Conservation (phyloP, 2,797 vertebrate species). For the Xyrichtys novacula region DNA sequence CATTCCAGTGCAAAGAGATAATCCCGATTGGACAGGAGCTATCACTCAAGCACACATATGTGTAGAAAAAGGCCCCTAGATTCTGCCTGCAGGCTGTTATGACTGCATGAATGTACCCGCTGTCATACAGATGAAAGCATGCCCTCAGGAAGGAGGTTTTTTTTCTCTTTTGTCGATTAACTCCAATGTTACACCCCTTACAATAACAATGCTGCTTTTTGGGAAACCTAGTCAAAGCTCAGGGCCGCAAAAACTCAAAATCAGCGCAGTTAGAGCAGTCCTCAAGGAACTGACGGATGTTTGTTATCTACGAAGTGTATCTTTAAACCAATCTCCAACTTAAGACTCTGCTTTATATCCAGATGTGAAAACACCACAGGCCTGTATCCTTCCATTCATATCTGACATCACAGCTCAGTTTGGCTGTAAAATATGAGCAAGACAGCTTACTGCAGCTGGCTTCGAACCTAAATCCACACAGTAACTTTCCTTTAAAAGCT, state of each 20-base stretch:
- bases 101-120: constrained; percentile 79
- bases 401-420: constrained; percentile 38
- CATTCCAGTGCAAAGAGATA: constrained; percentile 79
- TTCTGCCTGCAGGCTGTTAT: constrained; percentile 80
- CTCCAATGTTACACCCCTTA: constrained; percentile 83
- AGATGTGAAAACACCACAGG: constrained; percentile 43
- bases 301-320: constrained; percentile 39
- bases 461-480: constrained; percentile 57
- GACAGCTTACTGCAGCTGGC: constrained; percentile 48
- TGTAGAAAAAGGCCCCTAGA: constrained; percentile 52
- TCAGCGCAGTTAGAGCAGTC: constrained; percentile 2
- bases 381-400: constrained; percentile 23
- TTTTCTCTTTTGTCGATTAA: constrained; percentile 81
- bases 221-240: constrained; percentile 49
- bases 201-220: constrained; percentile 78
- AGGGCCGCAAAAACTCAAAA: constrained; percentile 44
- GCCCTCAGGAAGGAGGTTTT: constrained; percentile 75
- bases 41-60: constrained; percentile 30
- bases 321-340: constrained; percentile 32
- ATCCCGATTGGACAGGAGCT: constrained; percentile 72
- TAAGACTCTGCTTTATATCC: constrained; percentile 44
- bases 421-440: constrained; percentile 19
- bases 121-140: constrained; percentile 85
- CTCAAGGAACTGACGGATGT: background rate
- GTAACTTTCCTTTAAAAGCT: constrained; percentile 53